Evolutionary conservation across 2,113 vertebrate genomes (phyloP).

Genomic region (Calcarius ornatus): DNA sequence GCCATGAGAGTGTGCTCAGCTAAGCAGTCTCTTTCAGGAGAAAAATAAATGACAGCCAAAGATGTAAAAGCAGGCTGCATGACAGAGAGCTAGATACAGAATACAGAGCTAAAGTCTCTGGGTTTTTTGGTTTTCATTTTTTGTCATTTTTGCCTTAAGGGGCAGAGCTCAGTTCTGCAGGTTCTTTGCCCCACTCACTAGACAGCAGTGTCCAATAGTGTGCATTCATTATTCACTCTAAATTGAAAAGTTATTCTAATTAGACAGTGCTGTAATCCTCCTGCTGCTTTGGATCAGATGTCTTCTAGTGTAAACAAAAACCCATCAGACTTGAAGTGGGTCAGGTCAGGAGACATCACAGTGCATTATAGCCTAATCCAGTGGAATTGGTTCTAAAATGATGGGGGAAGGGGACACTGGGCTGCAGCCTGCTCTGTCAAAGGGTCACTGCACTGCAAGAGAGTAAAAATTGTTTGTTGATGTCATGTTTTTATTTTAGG

Average conservation of each 20-base stretch:
- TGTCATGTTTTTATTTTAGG: neutral
- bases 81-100: neutral
- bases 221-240: neutral
- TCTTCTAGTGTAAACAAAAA: constrained; percentile 25
- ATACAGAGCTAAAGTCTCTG: neutral
- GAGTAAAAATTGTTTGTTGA: neutral
- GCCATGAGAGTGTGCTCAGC: neutral
- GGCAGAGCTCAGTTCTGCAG: neutral
- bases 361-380: neutral
- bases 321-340: constrained; percentile 10
- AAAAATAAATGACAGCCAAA: neutral
- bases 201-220: neutral
- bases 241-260: constrained; percentile 44
- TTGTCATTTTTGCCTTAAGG: neutral
- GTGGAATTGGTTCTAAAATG: neutral
- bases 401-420: neutral
- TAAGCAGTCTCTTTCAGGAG: neutral
- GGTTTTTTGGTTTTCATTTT: accelerated
- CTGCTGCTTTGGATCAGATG: constrained; percentile 29
- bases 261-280: constrained; percentile 30
- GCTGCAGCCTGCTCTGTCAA: neutral
- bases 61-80: neutral
- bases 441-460: neutral
- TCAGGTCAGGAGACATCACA: neutral
- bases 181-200: neutral